Evolutionary conservation across 2,888 invertebrate species (phyloP), one percentile per base, ranked within the genome.

Genomic region (Embidobia sp.): DNA sequence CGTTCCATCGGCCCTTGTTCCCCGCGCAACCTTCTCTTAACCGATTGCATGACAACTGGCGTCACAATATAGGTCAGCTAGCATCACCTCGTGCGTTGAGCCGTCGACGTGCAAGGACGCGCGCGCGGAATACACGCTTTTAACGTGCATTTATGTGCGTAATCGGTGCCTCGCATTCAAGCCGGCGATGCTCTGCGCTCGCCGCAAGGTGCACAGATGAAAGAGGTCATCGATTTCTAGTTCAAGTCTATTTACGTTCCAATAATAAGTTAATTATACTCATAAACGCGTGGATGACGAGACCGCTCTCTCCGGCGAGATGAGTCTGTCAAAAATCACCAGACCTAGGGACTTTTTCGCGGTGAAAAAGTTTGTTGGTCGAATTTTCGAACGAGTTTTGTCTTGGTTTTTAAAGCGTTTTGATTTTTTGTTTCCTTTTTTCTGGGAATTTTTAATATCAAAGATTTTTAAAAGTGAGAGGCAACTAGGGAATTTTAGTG

Each of bases 191-290:
- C 18, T 33, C 49, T 42, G 15, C 27, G 44, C 11, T 1, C 42
- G 22, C 33, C 19, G 51, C 57, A 51, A 59, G 48, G 31, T 37
- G 57, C 35, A 37, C 26, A 2, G 55, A 69, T 40, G 46, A 77
- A 77, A 66, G 76, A 67, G 77, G 77, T 77, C 77, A 77, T 77
- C 72, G 72, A 77, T 77, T 77, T 72, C 66, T 77, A 66, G 77
- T 77, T 73, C 77, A 63, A 63, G 51, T 67, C 73, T 67, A 67
- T 77, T 77, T 48, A 63, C 77, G 57, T 51, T 42, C 63, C 73
- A 63, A 69, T 63, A 77, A 73, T 55, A 73, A 77, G 67, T 77
- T 77, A 73, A 77, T 77, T 77, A 77, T 67, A 72, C 33, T 63
- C 19, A 48, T 46, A 22, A 51, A 29, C 18, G 35, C 37, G 13